Conservation (phyloP, 1,140 invertebrate species). For the Dendroctonus valens region DNA sequence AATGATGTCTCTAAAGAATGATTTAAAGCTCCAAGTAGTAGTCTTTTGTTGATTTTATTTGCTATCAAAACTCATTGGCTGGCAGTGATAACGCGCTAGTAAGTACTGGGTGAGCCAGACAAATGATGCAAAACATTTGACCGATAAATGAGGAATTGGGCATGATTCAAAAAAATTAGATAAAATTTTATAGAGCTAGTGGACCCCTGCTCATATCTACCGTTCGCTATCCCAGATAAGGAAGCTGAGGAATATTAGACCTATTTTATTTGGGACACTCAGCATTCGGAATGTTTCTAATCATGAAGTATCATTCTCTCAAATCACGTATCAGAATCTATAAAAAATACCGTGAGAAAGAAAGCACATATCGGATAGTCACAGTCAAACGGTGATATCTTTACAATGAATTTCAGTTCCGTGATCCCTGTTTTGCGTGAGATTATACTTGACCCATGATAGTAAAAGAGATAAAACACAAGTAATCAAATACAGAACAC, state of each 20-base stretch:
- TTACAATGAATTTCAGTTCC: too few relatives aligned
- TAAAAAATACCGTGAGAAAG: too few relatives aligned
- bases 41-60: slow-evolving; percentile 23
- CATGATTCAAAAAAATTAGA: neutral
- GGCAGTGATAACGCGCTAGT: slow-evolving; percentile 17
- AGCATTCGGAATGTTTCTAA: neutral
- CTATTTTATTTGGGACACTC: neutral
- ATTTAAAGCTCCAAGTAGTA: neutral
- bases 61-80: slow-evolving; percentile 26
- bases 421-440: too few relatives aligned
- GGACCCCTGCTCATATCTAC: neutral
- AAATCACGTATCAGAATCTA: too few relatives aligned
- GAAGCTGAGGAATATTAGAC: too few relatives aligned
- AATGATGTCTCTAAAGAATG: neutral
- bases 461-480: too few relatives aligned
- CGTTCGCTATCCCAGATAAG: too few relatives aligned
- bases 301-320: too few relatives aligned
- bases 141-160: neutral
- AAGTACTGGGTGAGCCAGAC: slow-evolving; percentile 5
- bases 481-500: too few relatives aligned
- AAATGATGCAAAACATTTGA: neutral
- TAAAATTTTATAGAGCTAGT: neutral
- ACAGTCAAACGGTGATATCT: too few relatives aligned
- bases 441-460: too few relatives aligned
- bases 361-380: too few relatives aligned